Base-by-base conservation (phyloP, 2,888 invertebrate genomes). In the Linnaemya tessellans region DNA sequence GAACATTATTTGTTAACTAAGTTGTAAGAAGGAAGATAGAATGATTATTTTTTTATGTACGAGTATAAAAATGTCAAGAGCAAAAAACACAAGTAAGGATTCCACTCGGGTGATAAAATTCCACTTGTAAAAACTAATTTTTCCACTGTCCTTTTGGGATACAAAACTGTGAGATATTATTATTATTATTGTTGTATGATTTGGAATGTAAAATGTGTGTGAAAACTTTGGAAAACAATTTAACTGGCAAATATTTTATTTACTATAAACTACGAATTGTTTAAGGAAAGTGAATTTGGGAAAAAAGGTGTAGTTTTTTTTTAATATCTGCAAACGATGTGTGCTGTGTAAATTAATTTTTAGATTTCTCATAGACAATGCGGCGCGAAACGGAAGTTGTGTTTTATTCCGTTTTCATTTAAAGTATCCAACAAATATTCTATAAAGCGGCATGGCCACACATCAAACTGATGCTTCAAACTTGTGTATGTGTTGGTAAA, bases 21-120 rank as follows among this genome's bases (percentile, higher is more conserved):
- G 1, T 67, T 67, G 5, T 30, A 41, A 67, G 1, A 5, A 56
- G 67, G 67, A 67, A 67, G 65, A 58, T 65, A 25, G 38, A 68
- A 15, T 20, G 54, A 1, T 46, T 73, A 18, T 46, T 73, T 35
- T 71, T 15, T 30, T n/a, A n/a, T n/a, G n/a, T n/a, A n/a, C n/a
- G n/a, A n/a, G n/a, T 58, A n/a, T n/a, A 30, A 25, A 3, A 64
- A 54, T 62, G 41, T 11, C 62, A 79, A 64, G 46, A 70, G 71
- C 25, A 62, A 71, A 80, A 62, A 65, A 71, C 56, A 71, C 60
- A 79, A 20, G 30, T 71, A 35, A 64, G 77, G 30, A 67, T 38
- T 73, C 77, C 84, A 80, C 80, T 80, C 67, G 18, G 65, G 62
- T n/a, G 70, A 10, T 54, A 54, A n/a, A 62, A 54, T 38, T 49